phyloP scores from a whole-genome alignment of 2,113 vertebrate genomes.

The Pundamilia nyererei region DNA sequence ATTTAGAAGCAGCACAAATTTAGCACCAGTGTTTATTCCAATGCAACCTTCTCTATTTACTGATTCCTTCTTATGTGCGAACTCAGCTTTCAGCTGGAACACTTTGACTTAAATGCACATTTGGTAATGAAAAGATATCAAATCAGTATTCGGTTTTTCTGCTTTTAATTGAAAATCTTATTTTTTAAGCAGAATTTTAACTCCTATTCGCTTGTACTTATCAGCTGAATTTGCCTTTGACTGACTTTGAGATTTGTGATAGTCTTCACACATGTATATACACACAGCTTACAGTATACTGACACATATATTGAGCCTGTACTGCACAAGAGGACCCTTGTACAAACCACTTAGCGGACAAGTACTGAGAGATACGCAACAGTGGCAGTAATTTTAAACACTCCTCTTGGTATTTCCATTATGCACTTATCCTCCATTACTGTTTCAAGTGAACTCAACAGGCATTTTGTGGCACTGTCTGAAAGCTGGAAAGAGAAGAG shows the following conservation, averaged over 20 bases:
- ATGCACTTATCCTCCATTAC: slow-evolving; percentile 28
- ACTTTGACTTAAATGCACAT: neutral
- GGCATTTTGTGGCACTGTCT: neutral
- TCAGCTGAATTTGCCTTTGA: neutral
- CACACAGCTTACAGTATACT: neutral
- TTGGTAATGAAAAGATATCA: neutral
- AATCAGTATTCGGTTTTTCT: neutral
- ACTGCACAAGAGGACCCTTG: neutral
- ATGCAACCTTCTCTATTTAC: neutral
- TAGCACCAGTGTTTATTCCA: neutral
- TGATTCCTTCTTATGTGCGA: neutral
- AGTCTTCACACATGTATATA: neutral
- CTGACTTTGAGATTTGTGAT: neutral
- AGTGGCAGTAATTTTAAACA: neutral
- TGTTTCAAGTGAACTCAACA: neutral
- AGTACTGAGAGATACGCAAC: neutral
- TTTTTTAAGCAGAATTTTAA: neutral
- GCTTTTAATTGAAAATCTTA: neutral
- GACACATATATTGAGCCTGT: neutral
- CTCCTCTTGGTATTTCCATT: neutral
- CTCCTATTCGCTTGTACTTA: neutral
- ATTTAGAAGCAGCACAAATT: neutral
- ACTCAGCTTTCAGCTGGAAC: neutral
- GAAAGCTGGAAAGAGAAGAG: neutral
- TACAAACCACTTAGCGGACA: neutral